Base-by-base conservation (phyloP, 1,140 invertebrate genomes). In the Nylanderia fulva region DNA sequence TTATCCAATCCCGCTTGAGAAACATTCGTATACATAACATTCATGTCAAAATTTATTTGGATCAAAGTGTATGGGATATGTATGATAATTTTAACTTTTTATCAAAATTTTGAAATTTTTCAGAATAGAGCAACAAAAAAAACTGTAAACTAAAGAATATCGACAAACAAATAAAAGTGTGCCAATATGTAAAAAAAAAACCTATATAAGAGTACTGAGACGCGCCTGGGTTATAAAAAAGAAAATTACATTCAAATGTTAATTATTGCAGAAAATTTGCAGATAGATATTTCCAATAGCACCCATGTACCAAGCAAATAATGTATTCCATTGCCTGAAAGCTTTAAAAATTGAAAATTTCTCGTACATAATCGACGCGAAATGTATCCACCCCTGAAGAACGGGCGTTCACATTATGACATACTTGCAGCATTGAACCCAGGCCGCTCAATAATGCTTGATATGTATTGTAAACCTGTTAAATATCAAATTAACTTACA, bases 391-490 rank as follows among this genome's bases (percentile, higher is more conserved):
- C 88, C 77, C 86, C 89, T 72, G 89, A 75, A 86, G 80, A 88
- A 82, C 90, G 87, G 80, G 87, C 86, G 88, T 91, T 93, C 91
- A 93, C 94, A 91, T 96, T 96, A 94, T 96, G 96, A 94, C 96
- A 97, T 92, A 96, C 96, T 95, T 96, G 96, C 88, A 97, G 95
- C 95, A 97, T 96, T 89, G 96, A 95, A 93, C 96, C 96, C 90
- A 97, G 94, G 86, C 96, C 96, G 90, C 96, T 96, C 92, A 97
- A 95, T 88, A 97, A 94, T 75, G 96, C 95, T 94, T 97, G 96
- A 93, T 97, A 97, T 68, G 96, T 95, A 94, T 97, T 96, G 95
- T 96, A 97, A 83, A 97, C 96, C 96, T 97, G 95, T 91, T 77
- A 90, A 91, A 94, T 84, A 86, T 85, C 39, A 85, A 54, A 64